Evolutionary conservation across 1,140 invertebrate genomes (phyloP).

Genomic region (Drosophila tristis): DNA sequence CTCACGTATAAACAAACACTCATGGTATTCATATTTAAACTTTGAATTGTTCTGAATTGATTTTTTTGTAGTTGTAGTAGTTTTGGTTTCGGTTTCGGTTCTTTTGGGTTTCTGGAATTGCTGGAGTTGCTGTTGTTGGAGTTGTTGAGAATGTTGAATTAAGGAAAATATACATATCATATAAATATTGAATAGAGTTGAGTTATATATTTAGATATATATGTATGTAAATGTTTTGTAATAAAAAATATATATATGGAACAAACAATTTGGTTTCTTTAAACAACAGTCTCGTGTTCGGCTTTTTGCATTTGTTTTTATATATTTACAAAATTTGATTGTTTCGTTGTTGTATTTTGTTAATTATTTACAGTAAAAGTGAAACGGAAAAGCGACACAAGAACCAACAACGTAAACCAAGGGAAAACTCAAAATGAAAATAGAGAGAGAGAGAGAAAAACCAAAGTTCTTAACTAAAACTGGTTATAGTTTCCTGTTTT

Average conservation of each 20-base stretch:
- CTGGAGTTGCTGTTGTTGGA: slow-evolving; percentile 52
- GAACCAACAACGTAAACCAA: slow-evolving; percentile 39
- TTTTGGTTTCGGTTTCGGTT: slow-evolving; percentile 45
- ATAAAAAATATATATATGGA: slow-evolving; percentile 58
- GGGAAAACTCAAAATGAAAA: slow-evolving; percentile 58
- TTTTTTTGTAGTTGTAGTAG: slow-evolving; percentile 49
- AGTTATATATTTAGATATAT: slow-evolving; percentile 77
- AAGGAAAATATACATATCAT: slow-evolving; percentile 77
- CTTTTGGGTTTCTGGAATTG: slow-evolving; percentile 39
- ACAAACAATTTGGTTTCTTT: slow-evolving; percentile 73
- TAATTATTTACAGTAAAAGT: slow-evolving; percentile 82
- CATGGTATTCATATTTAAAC: slow-evolving; percentile 26
- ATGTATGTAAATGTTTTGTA: slow-evolving; percentile 72
- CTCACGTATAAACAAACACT: slow-evolving; percentile 5
- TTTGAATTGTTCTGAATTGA: slow-evolving; percentile 56
- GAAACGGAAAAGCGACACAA: slow-evolving; percentile 49
- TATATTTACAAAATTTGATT: slow-evolving; percentile 73
- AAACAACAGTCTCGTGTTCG: slow-evolving; percentile 56
- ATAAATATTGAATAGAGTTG: slow-evolving; percentile 82
- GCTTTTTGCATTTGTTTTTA: slow-evolving; percentile 50
- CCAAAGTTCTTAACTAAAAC: slow-evolving; percentile 58
- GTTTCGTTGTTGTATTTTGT: slow-evolving; percentile 28
- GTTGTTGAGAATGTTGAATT: slow-evolving; percentile 66
- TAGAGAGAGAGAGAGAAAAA: slow-evolving; percentile 20
- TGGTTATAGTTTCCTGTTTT: slow-evolving; percentile 64